phyloP scores from a whole-genome alignment of 1,140 invertebrate species.

The Calosoma granatense region DNA sequence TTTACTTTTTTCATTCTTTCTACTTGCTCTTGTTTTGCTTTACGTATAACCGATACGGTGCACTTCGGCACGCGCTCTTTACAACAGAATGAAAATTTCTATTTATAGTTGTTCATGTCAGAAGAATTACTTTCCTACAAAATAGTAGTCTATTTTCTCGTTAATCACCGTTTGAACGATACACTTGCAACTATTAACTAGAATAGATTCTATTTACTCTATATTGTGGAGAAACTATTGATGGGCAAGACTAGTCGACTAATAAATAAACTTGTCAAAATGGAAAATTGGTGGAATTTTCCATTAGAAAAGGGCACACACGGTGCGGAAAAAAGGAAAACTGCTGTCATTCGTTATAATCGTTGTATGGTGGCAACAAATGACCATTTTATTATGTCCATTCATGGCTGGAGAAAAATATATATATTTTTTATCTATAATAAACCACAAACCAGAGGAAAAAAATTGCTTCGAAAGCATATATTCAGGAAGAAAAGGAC shows the following conservation, averaged over 20 bases:
- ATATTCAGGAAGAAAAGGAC: conserved; percentile 6
- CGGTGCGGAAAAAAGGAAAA: neutral
- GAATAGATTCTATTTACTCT: neutral
- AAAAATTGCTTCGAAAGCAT: conserved; percentile 5
- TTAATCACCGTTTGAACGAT: too few relatives aligned
- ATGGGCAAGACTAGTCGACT: too few relatives aligned
- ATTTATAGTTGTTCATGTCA: too few relatives aligned
- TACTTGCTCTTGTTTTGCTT: too few relatives aligned
- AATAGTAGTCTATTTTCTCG: too few relatives aligned
- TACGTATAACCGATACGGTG: too few relatives aligned
- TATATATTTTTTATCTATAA: conserved; percentile 3
- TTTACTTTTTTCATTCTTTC: neutral
- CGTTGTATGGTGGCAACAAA: neutral
- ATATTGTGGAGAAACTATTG: too few relatives aligned
- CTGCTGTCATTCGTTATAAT: neutral
- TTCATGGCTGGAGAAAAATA: neutral
- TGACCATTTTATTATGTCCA: neutral
- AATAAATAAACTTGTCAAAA: neutral
- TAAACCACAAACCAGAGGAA: neutral
- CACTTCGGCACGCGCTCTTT: neutral
- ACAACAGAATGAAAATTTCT: neutral
- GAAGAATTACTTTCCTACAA: too few relatives aligned
- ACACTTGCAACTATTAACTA: neutral
- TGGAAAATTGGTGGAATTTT: neutral
- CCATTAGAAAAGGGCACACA: neutral